Conservation (phyloP, 2,113 vertebrate species). For the Labeo rohita region DNA sequence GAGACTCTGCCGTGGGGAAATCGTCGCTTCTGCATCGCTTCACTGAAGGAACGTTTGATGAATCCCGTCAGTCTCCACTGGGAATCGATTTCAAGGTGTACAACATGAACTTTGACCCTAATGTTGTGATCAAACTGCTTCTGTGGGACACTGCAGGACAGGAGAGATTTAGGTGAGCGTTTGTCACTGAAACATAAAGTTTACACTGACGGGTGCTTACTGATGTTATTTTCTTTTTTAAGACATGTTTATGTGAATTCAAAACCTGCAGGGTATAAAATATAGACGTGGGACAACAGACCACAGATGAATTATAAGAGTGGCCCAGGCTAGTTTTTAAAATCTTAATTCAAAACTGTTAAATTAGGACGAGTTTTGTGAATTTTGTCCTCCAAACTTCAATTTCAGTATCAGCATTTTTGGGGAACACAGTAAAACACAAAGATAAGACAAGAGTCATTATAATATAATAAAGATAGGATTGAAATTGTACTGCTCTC, state of each 20-base stretch:
- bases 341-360: too few species aligned
- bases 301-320: too few species aligned
- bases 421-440: not conserved
- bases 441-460: not conserved
- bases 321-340: too few species aligned
- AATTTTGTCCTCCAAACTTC: too few species aligned
- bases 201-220: not conserved
- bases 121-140: slow-evolving; percentile 50
- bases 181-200: not conserved
- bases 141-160: slow-evolving; percentile 59
- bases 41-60: slow-evolving; percentile 54
- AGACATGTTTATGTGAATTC: not conserved
- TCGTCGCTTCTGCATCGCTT: slow-evolving; percentile 55
- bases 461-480: not conserved
- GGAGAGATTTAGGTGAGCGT: slow-evolving; percentile 59
- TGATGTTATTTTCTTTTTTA: not conserved
- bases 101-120: slow-evolving; percentile 51
- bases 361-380: too few species aligned
- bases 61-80: slow-evolving; percentile 49
- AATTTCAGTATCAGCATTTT: not conserved
- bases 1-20: slow-evolving; percentile 54
- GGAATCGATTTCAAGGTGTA: slow-evolving; percentile 60
- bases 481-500: not conserved
- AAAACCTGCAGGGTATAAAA: too few species aligned
- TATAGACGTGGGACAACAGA: too few species aligned